phyloP scores from a whole-genome alignment of 2,888 invertebrate genomes.

The Tiliacea citrago region DNA sequence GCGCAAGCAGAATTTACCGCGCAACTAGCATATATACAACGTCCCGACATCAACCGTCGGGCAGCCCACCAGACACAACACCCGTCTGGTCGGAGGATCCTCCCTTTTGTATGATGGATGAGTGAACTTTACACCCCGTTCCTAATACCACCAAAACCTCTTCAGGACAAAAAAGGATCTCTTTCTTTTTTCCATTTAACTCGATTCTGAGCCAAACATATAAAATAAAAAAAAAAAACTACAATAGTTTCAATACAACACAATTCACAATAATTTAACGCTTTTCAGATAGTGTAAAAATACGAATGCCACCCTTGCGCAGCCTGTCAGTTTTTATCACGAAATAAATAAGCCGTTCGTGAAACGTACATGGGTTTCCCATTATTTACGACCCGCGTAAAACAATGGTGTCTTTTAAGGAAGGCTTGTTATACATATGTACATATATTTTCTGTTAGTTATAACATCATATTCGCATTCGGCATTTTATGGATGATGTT shows the following conservation, averaged over 20 bases:
- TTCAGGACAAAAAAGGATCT: not conserved
- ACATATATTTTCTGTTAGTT: slow-evolving; percentile 14
- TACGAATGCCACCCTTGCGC: slow-evolving; percentile 45
- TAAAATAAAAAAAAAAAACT: not conserved
- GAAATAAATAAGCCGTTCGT: slow-evolving; percentile 57
- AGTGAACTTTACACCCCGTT: too few species aligned
- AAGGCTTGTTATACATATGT: slow-evolving; percentile 12
- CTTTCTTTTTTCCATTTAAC: not conserved
- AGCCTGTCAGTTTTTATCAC: slow-evolving; percentile 60
- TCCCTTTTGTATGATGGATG: too few species aligned
- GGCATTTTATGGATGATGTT: not conserved
- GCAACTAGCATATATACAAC: too few species aligned
- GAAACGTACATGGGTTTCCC: slow-evolving; percentile 39
- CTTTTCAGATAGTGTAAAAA: slow-evolving; percentile 38
- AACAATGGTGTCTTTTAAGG: slow-evolving; percentile 51
- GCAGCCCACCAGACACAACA: too few species aligned
- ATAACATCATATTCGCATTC: not conserved
- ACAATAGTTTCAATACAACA: slow-evolving; percentile 21
- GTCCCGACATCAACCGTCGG: too few species aligned
- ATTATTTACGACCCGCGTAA: slow-evolving; percentile 56
- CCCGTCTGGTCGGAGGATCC: too few species aligned
- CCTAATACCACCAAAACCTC: too few species aligned
- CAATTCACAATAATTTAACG: slow-evolving; percentile 30
- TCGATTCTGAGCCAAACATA: not conserved
- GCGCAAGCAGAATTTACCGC: too few species aligned